Evolutionary conservation across 2,888 invertebrate genomes (phyloP), one percentile per base, ranked within the genome.

Genomic region (Ecliptopera silaceata): DNA sequence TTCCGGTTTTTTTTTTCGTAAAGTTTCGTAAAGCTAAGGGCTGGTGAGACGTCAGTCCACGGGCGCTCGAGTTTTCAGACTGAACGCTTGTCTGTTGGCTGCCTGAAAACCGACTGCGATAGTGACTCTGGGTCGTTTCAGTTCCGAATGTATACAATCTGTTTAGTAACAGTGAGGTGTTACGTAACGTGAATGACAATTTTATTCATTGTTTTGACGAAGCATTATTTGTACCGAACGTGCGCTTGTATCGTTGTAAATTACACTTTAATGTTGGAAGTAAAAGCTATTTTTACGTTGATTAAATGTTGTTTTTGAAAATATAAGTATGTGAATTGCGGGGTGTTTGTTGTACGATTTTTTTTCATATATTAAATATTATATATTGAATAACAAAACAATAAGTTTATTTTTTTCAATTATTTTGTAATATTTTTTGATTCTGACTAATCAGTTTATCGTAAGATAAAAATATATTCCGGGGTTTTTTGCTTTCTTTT

Each of bases 21-120:
- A 74, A 73, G 72, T 71, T 78, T 70, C 75, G 77, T 66, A 22
- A 57, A 43, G 54, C 45, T 31, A 42, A 45, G 38, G 22, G 18
- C 32, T 56, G 43, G 10, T 6, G 45, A 56, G 58, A 71, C 80
- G 80, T 76, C 69, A 56, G 57, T 11, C 58, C 73, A 36, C 69
- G 42, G 41, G 59, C 61, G 65, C 64, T 61, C 56, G 79, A 77
- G 77, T 74, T 77, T 74, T 65, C 63, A 66, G 69, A 84, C 83
- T 84, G 81, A 74, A 65, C 42, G 53, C 52, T 69, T 63, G 68
- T 12, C 11, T 20, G 38, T 13, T 17, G 12, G 17, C 68, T 72
- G 72, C 71, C 68, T 72, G 75, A 73, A 75, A 71, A 64, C 61
- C 68, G 65, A 67, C 68, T 63, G 56, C 45, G 60, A 63, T 54